Evolutionary conservation across 1,140 invertebrate genomes (phyloP).

Genomic region (Diorhabda sublineata): DNA sequence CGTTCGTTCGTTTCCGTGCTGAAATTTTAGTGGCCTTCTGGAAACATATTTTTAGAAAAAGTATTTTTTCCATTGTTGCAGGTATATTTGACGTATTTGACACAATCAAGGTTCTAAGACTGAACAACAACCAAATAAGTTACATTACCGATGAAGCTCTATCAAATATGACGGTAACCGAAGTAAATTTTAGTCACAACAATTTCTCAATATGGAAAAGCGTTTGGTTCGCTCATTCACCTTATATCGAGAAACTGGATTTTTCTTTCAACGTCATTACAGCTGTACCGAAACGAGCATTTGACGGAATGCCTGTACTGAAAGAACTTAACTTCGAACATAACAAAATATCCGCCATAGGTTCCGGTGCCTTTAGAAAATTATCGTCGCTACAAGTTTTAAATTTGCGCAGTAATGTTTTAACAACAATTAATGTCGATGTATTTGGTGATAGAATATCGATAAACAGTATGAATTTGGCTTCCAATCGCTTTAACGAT

Average conservation of each 20-base stretch:
- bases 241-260: background rate
- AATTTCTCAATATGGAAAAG: background rate
- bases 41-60: no score
- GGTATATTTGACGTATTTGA: background rate
- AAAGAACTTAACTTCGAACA: background rate
- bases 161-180: background rate
- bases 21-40: no score
- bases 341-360: background rate
- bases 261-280: background rate
- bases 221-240: background rate
- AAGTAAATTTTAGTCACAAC: background rate
- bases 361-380: background rate
- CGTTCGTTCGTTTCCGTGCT: no score
- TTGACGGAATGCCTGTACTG: slow-evolving; percentile 1
- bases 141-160: background rate
- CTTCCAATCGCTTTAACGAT: background rate
- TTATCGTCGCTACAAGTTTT: background rate
- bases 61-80: background rate
- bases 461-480: background rate
- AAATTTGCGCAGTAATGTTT: background rate
- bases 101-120: background rate
- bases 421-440: background rate
- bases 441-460: background rate
- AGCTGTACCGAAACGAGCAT: background rate
- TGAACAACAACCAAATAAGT: background rate